Base-by-base conservation (phyloP, 2,888 invertebrate species). In the Metellina segmentata region DNA sequence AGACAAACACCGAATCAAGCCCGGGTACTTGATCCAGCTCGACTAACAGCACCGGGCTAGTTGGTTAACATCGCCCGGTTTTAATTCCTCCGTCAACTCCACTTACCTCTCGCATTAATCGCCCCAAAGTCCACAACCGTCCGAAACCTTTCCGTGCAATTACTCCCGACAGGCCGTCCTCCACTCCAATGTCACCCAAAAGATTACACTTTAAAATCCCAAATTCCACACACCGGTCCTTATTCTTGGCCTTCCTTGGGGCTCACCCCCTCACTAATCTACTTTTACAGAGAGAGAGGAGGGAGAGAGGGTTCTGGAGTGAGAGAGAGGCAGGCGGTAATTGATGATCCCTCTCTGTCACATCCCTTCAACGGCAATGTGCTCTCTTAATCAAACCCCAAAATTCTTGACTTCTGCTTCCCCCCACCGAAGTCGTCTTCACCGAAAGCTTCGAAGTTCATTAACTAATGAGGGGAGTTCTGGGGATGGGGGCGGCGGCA, bases 281-380 rank as follows among this genome's bases (percentile, higher is more conserved):
- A 71, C 81, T 79, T 75, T 71, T 34, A 13, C 53, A 51, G 48
- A 61, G 69, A 61, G 16, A 8, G 11, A 7, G 16, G 81, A 13
- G 69, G 11, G 5, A 53, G 7, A 72, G 19, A n/a, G 72, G 72
- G 72, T 11, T 34, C 6, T 2, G 51, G 52, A n/a, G n/a, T n/a
- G 48, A 20, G 71, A 34, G 13, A 34, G 34, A 75, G 51, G 34
- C 34, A 75, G 85, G 74, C 75, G 61, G 52, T 87, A 87, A 87
- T 87, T 87, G 87, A 87, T 87, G 87, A 87, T 81, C 72, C 87
- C 51, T 49, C 72, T 75, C 75, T 87, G 87, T 87, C 87, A 81
- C 72, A 71, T 87, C 72, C 78, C 87, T 8, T 87, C 71, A 16
- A 16, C 72, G 87, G 71, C 87, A 81, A 78, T 72, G 72, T 61